These are phyloP conservation scores for Eufriesea mexicana DNA, from an alignment of 1,140 invertebrate species.

Conservation along the genomic window DNA sequence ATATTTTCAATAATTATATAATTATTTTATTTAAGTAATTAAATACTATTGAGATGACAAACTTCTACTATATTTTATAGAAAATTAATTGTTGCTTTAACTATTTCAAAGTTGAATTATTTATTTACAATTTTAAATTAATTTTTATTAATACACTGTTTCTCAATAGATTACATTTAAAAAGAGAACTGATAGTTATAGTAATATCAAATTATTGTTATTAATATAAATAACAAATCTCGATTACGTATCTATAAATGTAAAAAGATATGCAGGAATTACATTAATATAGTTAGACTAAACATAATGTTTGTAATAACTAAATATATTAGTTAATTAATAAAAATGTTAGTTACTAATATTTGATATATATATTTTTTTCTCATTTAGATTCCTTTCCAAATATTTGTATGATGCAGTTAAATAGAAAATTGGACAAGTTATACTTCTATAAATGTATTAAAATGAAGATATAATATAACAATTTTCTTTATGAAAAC, in stretches of 20 bases:
- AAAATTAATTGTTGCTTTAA: no score
- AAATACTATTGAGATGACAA: no score
- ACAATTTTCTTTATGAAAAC: background rate
- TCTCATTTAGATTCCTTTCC: background rate
- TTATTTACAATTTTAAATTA: no score
- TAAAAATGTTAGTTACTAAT: no score
- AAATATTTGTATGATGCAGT: background rate
- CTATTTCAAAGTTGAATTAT: no score
- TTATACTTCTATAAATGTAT: background rate
- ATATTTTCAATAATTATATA: no score
- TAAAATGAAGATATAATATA: background rate
- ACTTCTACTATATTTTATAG: no score
- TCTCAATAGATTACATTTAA: no score
- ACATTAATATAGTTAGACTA: background rate
- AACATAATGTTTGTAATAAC: background rate
- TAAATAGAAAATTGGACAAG: background rate
- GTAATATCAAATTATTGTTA: background rate
- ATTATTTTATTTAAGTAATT: no score
- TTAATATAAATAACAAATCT: background rate
- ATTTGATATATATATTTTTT: background rate
- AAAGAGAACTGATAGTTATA: no score
- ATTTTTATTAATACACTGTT: no score
- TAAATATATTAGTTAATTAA: background rate
- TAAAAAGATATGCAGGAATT: background rate
- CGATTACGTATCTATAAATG: background rate